Evolutionary conservation across 2,113 vertebrate species (phyloP).

Genomic region (Aegithalos caudatus): DNA sequence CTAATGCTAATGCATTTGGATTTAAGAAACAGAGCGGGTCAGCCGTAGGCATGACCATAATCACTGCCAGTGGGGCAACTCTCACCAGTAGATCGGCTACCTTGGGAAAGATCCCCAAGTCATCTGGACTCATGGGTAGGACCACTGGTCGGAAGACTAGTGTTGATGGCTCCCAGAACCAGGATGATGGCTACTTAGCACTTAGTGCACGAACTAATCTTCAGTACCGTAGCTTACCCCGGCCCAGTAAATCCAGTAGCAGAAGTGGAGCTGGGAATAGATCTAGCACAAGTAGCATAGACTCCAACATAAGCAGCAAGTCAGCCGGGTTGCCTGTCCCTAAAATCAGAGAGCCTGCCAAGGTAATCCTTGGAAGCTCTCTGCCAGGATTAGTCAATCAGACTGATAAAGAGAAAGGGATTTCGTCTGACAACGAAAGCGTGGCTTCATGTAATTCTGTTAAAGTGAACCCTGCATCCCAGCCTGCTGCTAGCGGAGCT

Average conservation of each 20-base stretch:
- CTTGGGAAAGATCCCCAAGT: slow-evolving; percentile 95
- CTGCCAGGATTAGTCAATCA: slow-evolving; percentile 85
- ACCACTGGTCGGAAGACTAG: slow-evolving; percentile 78
- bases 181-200: slow-evolving; percentile 89
- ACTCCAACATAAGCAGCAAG: slow-evolving; percentile 88
- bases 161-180: slow-evolving; percentile 82
- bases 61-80: slow-evolving; percentile 91
- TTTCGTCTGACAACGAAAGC: slow-evolving; percentile 84
- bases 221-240: slow-evolving; percentile 94
- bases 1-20: slow-evolving; percentile 88
- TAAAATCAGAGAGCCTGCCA: slow-evolving; percentile 80
- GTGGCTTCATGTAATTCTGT: slow-evolving; percentile 83
- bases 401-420: slow-evolving; percentile 96
- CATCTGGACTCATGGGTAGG: slow-evolving; percentile 79
- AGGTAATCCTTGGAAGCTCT: slow-evolving; percentile 76
- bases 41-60: slow-evolving; percentile 80
- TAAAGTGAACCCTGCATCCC: slow-evolving; percentile 79
- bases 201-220: slow-evolving; percentile 89
- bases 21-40: slow-evolving; percentile 92
- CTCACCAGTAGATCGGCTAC: slow-evolving; percentile 96
- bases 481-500: slow-evolving; percentile 74
- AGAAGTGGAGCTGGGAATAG: slow-evolving; percentile 87
- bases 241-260: slow-evolving; percentile 89
- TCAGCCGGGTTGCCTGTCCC: slow-evolving; percentile 80
- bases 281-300: slow-evolving; percentile 97